These are phyloP conservation scores for Apamea anceps DNA, from an alignment of 2,888 invertebrate species.

Conservation along the genomic window DNA sequence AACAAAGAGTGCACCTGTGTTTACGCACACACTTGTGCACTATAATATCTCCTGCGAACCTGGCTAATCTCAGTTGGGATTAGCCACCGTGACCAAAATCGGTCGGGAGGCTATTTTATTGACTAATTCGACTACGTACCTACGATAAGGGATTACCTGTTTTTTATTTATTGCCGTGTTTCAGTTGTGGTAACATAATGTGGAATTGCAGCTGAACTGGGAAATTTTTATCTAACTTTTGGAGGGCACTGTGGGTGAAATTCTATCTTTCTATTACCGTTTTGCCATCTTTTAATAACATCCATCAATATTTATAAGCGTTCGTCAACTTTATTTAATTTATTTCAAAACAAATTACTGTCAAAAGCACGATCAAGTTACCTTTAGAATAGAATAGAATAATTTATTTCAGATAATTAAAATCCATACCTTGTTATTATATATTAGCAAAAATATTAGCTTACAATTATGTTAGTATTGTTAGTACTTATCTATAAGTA, in stretches of 20 bases:
- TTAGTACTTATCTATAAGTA: too few species aligned
- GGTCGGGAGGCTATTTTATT: neutral
- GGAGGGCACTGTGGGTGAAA: neutral
- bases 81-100: too few species aligned
- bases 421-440: too few species aligned
- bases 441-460: too few species aligned
- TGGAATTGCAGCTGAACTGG: neutral
- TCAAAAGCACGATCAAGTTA: constrained; percentile 34
- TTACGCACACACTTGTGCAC: too few species aligned
- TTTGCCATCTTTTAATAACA: constrained; percentile 19
- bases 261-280: constrained; percentile 23
- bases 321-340: constrained; percentile 36
- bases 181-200: neutral
- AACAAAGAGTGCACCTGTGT: too few species aligned
- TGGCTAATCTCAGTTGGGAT: too few species aligned
- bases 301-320: constrained; percentile 53
- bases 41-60: too few species aligned
- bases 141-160: neutral
- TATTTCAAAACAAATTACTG: constrained; percentile 40
- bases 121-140: neutral
- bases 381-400: too few species aligned
- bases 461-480: too few species aligned
- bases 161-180: neutral
- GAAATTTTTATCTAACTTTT: neutral
- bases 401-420: too few species aligned